Percentiles rank a stretch among this genome's conserved stretches.
These are phyloP conservation scores for Hypotaenidia philippensis DNA, from an alignment of 2,797 vertebrate species.

Conservation along the genomic window DNA sequence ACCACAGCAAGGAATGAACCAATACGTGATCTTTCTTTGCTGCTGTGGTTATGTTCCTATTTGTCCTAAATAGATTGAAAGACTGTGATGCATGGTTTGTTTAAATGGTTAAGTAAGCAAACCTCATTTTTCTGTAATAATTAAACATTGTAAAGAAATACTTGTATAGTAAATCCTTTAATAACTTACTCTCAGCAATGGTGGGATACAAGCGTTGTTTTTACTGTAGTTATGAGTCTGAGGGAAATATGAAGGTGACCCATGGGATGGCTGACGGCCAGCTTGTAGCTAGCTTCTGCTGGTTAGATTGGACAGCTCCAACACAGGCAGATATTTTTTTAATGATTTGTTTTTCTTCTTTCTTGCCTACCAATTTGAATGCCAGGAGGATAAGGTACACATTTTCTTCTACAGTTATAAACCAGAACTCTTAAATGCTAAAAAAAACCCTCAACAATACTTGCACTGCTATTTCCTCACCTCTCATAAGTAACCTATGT, in stretches of 20 bases:
- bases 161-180: not conserved
- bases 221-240: not conserved
- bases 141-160: not conserved
- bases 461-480: not conserved
- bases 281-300: conserved; percentile 42
- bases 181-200: not conserved
- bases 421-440: not conserved
- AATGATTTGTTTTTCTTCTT: conserved; percentile 79
- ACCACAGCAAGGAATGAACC: not conserved
- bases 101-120: not conserved
- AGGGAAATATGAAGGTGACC: not conserved
- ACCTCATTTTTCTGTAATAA: not conserved
- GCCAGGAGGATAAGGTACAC: conserved; percentile 98
- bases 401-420: conserved; percentile 3
- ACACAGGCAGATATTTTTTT: not conserved
- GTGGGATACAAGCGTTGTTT: not conserved
- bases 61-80: not conserved
- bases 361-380: conserved; percentile 81
- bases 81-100: not conserved
- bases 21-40: not conserved
- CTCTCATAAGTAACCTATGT: not conserved
- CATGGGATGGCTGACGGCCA: not conserved
- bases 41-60: not conserved
- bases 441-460: not conserved
- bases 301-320: conserved; percentile 3